Base-by-base conservation (phyloP, 2,888 invertebrate genomes). In the Eupithecia dodoneata region DNA sequence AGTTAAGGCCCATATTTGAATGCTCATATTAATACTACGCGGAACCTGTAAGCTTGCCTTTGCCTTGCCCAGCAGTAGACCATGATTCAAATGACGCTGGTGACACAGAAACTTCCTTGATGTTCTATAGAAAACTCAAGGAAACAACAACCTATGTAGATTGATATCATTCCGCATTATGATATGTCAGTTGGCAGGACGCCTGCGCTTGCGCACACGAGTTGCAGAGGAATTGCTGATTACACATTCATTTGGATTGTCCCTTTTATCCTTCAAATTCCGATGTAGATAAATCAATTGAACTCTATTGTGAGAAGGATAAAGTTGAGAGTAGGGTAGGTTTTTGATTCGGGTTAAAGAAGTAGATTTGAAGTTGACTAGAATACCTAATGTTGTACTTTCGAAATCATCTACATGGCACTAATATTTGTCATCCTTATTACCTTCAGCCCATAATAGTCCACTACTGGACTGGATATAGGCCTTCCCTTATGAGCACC, bases 221-320 rank as follows among this genome's bases (percentile, higher is more conserved):
- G 91, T 90, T 90, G 93, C 86, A 90, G 87, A 80, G 90, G 87
- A 93, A 94, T 93, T 81, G 89, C 85, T 87, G 83, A 91, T 94
- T 93, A 93, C 81, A 74, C 80, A 30, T 73, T 73, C 79, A 79
- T 79, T 81, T 79, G 76, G 80, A 72, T 86, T 85, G 88, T 83
- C 82, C 85, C 83, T 84, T 85, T 86, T 87, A 85, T 90, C 93
- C 88, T 92, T 87, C 91, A 87, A 88, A 88, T 84, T 66, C 73
- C 66, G 41, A 75, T 69, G 47, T 71, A 3, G 2, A 3, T 7
- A 74, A 65, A 63, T 73, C 66, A 66, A 72, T 66, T 67, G 10
- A 47, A 79, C 78, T 41, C 13, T 77, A 73, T 18, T 65, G 0
- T 30, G 41, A 71, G 5, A 18, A 2, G 0, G 2, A 4, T 77